Evolutionary conservation across 2,888 invertebrate species (phyloP).

Genomic region (Nephrotoma guestfalica): DNA sequence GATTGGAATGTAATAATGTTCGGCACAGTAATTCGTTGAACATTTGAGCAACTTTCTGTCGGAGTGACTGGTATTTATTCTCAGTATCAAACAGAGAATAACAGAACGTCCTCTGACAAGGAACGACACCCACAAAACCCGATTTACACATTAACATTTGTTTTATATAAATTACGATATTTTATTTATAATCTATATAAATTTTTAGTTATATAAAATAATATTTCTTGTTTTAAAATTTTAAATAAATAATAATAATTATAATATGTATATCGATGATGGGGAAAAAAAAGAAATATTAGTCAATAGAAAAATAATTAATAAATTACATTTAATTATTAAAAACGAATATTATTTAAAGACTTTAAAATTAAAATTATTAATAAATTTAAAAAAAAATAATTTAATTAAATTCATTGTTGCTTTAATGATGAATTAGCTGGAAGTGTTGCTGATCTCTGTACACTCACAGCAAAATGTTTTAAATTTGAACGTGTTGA

Average conservation of each 20-base stretch:
- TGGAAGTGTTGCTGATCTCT: conserved; percentile 78
- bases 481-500: conserved; percentile 34
- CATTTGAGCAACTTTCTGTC: not conserved
- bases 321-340: not conserved
- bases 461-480: conserved; percentile 39
- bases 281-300: not conserved
- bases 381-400: not conserved
- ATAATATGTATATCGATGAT: not conserved
- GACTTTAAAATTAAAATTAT: not conserved
- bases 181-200: not conserved
- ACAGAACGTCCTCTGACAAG: not conserved
- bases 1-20: not conserved
- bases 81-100: not conserved
- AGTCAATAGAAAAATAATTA: not conserved
- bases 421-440: conserved; percentile 59
- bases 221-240: not conserved
- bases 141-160: not conserved
- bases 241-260: not conserved
- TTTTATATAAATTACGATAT: not conserved
- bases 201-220: not conserved
- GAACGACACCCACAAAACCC: not conserved
- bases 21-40: not conserved
- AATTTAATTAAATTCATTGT: conserved; percentile 32
- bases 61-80: not conserved
- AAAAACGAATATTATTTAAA: not conserved